Evolutionary conservation across 2,888 invertebrate genomes (phyloP).

Genomic region (Lasioglossum morio): DNA sequence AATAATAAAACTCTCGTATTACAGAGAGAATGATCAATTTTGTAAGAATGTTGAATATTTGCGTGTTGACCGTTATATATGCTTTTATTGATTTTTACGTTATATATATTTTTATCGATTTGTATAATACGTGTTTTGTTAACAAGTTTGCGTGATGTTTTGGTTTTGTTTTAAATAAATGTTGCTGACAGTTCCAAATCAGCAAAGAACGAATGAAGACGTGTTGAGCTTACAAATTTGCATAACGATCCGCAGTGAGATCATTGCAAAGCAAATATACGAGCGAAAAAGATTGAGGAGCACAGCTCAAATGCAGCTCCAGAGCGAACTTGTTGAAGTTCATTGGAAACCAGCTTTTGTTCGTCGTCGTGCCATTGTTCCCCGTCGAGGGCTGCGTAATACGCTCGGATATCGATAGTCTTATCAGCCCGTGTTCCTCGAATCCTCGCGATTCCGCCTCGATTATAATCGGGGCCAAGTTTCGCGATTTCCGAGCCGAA

Average conservation of each 20-base stretch:
- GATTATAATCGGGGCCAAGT: conserved; percentile 22
- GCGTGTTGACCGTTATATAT: too few species aligned
- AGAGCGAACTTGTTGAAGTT: not conserved
- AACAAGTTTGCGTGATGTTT: too few species aligned
- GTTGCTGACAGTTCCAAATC: too few species aligned
- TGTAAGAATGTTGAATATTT: too few species aligned
- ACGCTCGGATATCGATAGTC: conserved; percentile 40
- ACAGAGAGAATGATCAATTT: too few species aligned
- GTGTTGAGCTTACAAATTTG: too few species aligned
- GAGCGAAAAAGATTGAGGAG: not conserved
- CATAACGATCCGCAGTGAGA: not conserved
- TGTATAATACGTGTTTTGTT: too few species aligned
- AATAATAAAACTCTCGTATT: too few species aligned
- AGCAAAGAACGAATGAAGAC: too few species aligned
- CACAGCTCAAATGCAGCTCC: not conserved
- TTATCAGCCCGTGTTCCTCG: conserved; percentile 33
- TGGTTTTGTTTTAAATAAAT: too few species aligned
- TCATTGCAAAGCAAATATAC: not conserved
- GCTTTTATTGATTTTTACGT: too few species aligned
- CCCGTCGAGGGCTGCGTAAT: not conserved
- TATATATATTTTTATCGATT: too few species aligned
- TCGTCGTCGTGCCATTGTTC: conserved; percentile 30
- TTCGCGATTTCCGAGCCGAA: not conserved
- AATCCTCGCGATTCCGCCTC: not conserved
- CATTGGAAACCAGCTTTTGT: not conserved